Evolutionary conservation across 2,888 invertebrate species (phyloP).

Genomic region (Pandemis cinnamomeana): DNA sequence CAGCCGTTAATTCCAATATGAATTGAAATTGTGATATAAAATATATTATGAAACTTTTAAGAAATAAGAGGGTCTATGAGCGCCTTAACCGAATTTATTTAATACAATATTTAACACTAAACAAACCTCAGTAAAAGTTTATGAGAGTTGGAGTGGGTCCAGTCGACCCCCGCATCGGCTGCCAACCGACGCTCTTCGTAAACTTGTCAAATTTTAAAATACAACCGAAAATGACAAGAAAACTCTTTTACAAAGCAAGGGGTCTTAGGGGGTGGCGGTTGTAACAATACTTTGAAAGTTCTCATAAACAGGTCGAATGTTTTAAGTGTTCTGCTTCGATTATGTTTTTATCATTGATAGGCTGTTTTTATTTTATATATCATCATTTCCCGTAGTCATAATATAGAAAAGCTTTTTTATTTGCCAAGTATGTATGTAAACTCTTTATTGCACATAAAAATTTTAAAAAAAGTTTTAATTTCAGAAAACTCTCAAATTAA

Average conservation of each 20-base stretch:
- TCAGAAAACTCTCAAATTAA: no score
- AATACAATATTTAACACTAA: constrained; percentile 36
- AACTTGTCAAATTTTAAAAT: constrained; percentile 46
- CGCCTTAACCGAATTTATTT: constrained; percentile 16
- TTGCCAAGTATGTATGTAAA: no score
- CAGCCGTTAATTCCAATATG: no score
- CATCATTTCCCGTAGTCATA: no score
- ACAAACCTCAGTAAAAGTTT: constrained; percentile 49
- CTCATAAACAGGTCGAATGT: background rate
- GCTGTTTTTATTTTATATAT: no score
- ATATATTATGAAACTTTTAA: no score
- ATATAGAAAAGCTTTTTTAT: no score
- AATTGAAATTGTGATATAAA: no score
- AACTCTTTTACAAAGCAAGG: constrained; percentile 35
- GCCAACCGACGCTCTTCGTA: constrained; percentile 49
- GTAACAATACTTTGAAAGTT: background rate
- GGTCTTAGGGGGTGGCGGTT: constrained; percentile 4
- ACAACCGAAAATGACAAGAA: constrained; percentile 38
- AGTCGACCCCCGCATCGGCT: constrained; percentile 48
- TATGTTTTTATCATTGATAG: no score
- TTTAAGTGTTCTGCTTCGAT: no score
- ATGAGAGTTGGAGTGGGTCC: constrained; percentile 57
- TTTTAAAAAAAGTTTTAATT: no score
- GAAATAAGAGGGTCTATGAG: background rate
- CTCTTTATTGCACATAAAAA: no score